Conservation (phyloP, 2,888 invertebrate genomes). For the Chloroclysta siterata region DNA sequence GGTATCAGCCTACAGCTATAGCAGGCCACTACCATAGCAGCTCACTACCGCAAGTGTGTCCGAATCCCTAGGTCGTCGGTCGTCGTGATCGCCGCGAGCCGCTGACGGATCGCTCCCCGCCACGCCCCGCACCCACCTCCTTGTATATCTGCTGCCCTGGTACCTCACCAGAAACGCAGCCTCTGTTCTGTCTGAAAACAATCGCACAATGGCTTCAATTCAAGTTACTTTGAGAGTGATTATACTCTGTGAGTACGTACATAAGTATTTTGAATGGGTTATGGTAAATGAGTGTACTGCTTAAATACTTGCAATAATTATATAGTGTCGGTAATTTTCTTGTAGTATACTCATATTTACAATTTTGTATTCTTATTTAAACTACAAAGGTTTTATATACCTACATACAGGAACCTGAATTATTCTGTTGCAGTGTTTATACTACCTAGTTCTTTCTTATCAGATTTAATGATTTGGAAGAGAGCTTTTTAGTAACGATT, state of each 20-base stretch:
- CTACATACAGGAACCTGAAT: too few species aligned
- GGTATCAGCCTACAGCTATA: conserved; percentile 26
- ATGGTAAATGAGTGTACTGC: neutral
- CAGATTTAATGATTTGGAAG: too few species aligned
- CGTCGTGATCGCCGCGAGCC: conserved; percentile 77
- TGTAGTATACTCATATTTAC: neutral
- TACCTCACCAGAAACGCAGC: conserved; percentile 48
- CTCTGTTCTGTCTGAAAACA: conserved; percentile 34
- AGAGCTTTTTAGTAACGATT: too few species aligned
- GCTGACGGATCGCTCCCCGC: conserved; percentile 62
- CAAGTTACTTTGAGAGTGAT: conserved; percentile 20
- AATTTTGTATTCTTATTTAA: too few species aligned
- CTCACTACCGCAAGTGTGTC: conserved; percentile 39
- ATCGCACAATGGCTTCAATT: conserved; percentile 32
- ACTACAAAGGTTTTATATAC: too few species aligned
- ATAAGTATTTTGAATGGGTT: conserved; percentile 1
- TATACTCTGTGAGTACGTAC: neutral
- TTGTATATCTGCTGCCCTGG: conserved; percentile 56
- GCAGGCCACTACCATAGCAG: conserved; percentile 16
- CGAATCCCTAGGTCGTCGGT: conserved; percentile 50
- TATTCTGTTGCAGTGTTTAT: too few species aligned
- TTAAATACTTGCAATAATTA: neutral
- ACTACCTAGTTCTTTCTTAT: too few species aligned
- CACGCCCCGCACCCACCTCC: conserved; percentile 54
- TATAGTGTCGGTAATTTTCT: neutral